Base-by-base conservation (phyloP, 1,140 invertebrate genomes). In the Pachyrhynchus sulphureomaculatus region DNA sequence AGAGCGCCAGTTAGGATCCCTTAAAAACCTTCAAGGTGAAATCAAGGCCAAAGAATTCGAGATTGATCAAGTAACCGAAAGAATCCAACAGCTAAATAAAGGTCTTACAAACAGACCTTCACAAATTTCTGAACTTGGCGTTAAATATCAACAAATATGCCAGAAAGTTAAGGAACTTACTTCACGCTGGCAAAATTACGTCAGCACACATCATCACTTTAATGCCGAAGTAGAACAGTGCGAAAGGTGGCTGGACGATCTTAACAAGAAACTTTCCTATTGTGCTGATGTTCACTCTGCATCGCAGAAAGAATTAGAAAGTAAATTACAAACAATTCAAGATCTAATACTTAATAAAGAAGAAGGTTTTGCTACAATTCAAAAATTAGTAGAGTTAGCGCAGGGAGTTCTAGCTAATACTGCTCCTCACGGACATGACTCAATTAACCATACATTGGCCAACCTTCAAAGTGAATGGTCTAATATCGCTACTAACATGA, bases 381-480 rank as follows among this genome's bases (percentile, higher is more conserved):
- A 97, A 72, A 85, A 84, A 52, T 84, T 93, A 21, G 86, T 96
- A 15, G 95, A 97, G 75, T 77, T 92, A 65, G 91, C 92, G 0
- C 94, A 97, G 77, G 87, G 86, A 67, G 92, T 97, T n/a, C 75
- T 97, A 58, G 92, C 92, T 0, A 96, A 96, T 69, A 98, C 95
- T 0, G 90, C 93, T 2, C 89, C 93, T 0, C 74, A 83, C 39
- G 95, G 95, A 0, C 93, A 97, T 70, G 86, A 89, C 64, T 81
- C 84, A 6, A 93, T 97, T 42, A 95, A 95, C 47, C 68, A 87
- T 90, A 62, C 84, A 87, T 79, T 97, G 13, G 85, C 88, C 10
- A 84, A 87, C 49, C 78, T 97, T 42, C 94, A 97, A 80, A 90
- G 93, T 71, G 87, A 93, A 67, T 96, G 93, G 90, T 94, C 93